These are phyloP conservation scores for Argopecten irradians DNA, from an alignment of 1,140 invertebrate species.

Conservation along the genomic window DNA sequence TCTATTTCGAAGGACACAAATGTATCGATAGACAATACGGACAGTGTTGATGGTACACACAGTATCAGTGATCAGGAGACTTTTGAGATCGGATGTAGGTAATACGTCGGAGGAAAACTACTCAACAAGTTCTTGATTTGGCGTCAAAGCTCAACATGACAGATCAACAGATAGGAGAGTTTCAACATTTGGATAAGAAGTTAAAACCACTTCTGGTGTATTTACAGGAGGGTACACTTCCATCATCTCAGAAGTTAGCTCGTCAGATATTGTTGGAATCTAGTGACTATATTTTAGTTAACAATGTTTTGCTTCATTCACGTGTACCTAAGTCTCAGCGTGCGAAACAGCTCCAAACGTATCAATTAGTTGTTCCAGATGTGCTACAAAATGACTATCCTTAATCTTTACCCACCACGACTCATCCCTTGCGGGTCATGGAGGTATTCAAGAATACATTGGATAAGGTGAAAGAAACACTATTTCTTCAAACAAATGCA, in stretches of 20 bases:
- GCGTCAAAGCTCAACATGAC: background rate
- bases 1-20: background rate
- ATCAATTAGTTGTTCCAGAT: conserved; percentile 36
- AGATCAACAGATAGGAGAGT: background rate
- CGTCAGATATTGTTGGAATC: conserved; percentile 23
- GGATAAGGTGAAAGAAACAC: conserved; percentile 21
- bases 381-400: background rate
- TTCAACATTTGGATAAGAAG: background rate
- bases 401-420: conserved; percentile 36
- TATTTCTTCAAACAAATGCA: conserved; percentile 27
- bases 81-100: too few species aligned
- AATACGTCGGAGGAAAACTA: too few species aligned
- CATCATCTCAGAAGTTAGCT: background rate
- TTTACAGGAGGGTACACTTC: background rate
- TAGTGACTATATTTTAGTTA: conserved; percentile 39
- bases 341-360: background rate
- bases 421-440: conserved; percentile 29
- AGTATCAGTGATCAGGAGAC: background rate
- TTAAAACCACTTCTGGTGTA: too few species aligned
- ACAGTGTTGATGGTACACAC: background rate
- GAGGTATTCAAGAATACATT: conserved; percentile 35
- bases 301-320: conserved; percentile 40
- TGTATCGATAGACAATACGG: background rate
- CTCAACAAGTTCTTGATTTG: background rate
- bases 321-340: conserved; percentile 33